phyloP scores from a whole-genome alignment of 2,113 vertebrate species.

The Tretioscincus oriximinensis region DNA sequence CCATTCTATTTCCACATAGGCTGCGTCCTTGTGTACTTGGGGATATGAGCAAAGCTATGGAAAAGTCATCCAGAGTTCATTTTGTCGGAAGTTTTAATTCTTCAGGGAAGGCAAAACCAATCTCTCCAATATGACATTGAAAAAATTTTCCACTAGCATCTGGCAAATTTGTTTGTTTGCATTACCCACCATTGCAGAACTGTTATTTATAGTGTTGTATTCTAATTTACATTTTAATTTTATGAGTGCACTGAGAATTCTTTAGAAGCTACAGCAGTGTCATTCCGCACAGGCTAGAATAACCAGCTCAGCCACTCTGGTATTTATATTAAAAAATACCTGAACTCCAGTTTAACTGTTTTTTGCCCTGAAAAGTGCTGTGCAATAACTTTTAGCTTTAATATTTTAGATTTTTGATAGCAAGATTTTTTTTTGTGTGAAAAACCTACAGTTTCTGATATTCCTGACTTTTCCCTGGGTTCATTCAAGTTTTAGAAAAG shows the following conservation, averaged over 20 bases:
- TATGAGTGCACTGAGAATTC: slow-evolving; percentile 35
- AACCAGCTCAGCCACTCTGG: not conserved
- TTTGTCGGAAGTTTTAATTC: slow-evolving; percentile 27
- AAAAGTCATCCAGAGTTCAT: slow-evolving; percentile 29
- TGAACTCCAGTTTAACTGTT: not conserved
- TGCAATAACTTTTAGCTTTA: not conserved
- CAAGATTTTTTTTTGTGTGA: no score
- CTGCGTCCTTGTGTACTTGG: not conserved
- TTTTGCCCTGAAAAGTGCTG: not conserved
- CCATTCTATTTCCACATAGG: not conserved
- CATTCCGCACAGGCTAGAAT: slow-evolving; percentile 5
- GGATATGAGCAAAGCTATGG: slow-evolving; percentile 19
- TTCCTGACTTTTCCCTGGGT: no score
- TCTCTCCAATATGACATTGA: slow-evolving; percentile 23
- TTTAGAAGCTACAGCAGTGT: slow-evolving; percentile 11
- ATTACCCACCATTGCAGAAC: slow-evolving; percentile 18
- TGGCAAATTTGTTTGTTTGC: slow-evolving; percentile 40
- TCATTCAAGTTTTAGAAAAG: no score
- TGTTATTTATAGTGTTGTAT: slow-evolving; percentile 33
- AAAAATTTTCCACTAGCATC: slow-evolving; percentile 30
- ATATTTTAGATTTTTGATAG: no score
- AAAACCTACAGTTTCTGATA: no score
- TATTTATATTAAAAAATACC: slow-evolving; percentile 10
- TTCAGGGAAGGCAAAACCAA: slow-evolving; percentile 19
- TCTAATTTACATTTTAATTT: slow-evolving; percentile 39